A percentile compares a stretch with the other conserved stretches of the same genome.
Evolutionary conservation across 2,888 invertebrate species (phyloP).

Genomic region (Synanthedon myopaeformis): DNA sequence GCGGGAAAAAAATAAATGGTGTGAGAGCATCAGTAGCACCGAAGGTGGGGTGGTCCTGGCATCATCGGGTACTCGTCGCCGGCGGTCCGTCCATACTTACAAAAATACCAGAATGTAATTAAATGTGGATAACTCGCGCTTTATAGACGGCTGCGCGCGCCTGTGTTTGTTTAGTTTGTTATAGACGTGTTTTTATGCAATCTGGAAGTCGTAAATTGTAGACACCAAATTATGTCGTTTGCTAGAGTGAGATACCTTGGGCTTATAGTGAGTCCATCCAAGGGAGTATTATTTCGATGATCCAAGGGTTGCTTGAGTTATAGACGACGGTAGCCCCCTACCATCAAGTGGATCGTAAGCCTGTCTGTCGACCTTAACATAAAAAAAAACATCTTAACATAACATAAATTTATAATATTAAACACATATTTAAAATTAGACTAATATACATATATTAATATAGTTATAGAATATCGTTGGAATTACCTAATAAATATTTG

Average conservation of each 20-base stretch:
- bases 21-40: not conserved
- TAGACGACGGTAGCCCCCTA: too few species aligned
- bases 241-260: conserved; percentile 5
- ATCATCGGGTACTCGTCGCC: conserved; percentile 31
- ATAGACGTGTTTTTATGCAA: conserved; percentile 69
- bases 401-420: too few species aligned
- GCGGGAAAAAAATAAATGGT: not conserved
- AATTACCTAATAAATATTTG: too few species aligned
- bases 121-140: conserved; percentile 68
- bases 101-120: conserved; percentile 69
- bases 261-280: too few species aligned
- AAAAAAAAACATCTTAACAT: too few species aligned
- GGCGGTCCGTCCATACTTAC: conserved; percentile 64
- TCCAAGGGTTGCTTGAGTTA: too few species aligned
- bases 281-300: too few species aligned
- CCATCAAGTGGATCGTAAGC: too few species aligned
- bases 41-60: conserved; percentile 34
- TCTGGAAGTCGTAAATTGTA: conserved; percentile 68
- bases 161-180: conserved; percentile 65
- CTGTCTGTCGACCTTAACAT: too few species aligned
- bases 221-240: conserved; percentile 68
- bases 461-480: too few species aligned
- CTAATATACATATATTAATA: too few species aligned
- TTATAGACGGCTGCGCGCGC: conserved; percentile 65
- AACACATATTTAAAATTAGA: too few species aligned